Base-by-base conservation (phyloP, 2,888 invertebrate genomes). In the Tetranychus piercei region DNA sequence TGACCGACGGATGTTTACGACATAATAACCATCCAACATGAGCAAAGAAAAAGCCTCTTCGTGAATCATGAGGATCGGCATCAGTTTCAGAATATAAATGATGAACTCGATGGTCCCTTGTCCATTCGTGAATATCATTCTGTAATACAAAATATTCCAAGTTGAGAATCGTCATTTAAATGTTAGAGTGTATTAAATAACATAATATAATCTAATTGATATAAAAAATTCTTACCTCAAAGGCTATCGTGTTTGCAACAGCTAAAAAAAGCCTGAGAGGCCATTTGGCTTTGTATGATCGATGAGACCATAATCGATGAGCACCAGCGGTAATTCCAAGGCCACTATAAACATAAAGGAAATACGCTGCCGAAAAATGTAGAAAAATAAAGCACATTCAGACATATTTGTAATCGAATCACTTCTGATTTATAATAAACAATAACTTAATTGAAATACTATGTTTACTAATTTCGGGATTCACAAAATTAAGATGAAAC, bases 251-350 rank as follows among this genome's bases (percentile, higher is more conserved):
- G 82, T 94, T 92, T 80, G 89, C 86, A 71, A 91, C 77, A 80
- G 90, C 89, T 18, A 97, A 85, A 76, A 93, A 83, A 4, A 92
- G 81, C 76, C 93, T 86, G 76, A 95, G 83, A 0, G 92, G 94
- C 84, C 89, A 86, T 79, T 87, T 89, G 0, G 95, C 96, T 83
- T 94, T 95, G 83, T 94, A 97, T 1, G 93, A 85, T 79, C 89
- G 86, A 83, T 97, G 97, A 0, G 94, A 88, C 94, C 94, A 97
- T 18, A 95, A 85, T 78, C 96, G 86, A 82, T 97, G 97, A 0
- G 92, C 93, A 6, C 96, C 96, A 0, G 90, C 94, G 3, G 96
- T 96, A 74, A 95, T 89, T 0, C 96, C 95, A 82, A 92, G 82
- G 0, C 88, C 92, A 6, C 88, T 87, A 71, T 87, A 79, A 0